phyloP scores from a whole-genome alignment of 2,797 vertebrate species.

The Lindbergichthys nudifrons region DNA sequence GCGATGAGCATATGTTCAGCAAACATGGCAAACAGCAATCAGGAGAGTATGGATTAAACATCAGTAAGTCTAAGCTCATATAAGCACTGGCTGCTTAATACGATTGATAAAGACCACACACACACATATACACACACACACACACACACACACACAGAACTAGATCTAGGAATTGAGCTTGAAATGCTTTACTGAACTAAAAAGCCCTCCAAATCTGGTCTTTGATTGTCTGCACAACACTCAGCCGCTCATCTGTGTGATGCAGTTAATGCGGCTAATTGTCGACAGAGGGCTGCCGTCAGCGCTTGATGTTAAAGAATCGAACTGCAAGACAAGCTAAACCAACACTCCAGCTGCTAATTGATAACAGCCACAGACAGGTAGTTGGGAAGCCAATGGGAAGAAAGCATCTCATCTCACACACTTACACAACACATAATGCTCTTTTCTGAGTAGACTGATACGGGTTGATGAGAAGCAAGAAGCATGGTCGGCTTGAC shows the following conservation, averaged over 20 bases:
- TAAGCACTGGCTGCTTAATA: conserved; percentile 26
- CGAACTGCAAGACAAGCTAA: conserved; percentile 34
- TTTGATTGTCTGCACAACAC: conserved; percentile 42
- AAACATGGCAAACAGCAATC: conserved; percentile 38
- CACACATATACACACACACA: conserved; percentile 15
- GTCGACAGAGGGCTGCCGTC: conserved; percentile 32
- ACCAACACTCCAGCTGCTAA: conserved; percentile 36
- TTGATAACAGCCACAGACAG: conserved; percentile 26
- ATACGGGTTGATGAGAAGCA: background rate
- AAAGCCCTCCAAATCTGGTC: conserved; percentile 38
- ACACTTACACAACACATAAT: background rate
- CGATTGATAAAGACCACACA: conserved; percentile 18
- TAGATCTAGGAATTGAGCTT: conserved; percentile 9
- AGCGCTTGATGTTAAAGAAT: conserved; percentile 40
- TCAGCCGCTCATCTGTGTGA: conserved; percentile 18
- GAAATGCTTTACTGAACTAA: conserved; percentile 35
- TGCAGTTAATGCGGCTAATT: conserved; percentile 53
- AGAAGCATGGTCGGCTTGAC: background rate
- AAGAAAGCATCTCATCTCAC: background rate
- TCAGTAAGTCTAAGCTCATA: conserved; percentile 17
- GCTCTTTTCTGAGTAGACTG: background rate
- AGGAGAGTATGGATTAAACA: conserved; percentile 48
- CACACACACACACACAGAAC: conserved; percentile 11
- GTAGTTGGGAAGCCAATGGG: conserved; percentile 1
- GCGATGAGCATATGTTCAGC: conserved; percentile 33